Conservation (phyloP, 2,113 vertebrate species). For the Ailuropoda melanoleuca region DNA sequence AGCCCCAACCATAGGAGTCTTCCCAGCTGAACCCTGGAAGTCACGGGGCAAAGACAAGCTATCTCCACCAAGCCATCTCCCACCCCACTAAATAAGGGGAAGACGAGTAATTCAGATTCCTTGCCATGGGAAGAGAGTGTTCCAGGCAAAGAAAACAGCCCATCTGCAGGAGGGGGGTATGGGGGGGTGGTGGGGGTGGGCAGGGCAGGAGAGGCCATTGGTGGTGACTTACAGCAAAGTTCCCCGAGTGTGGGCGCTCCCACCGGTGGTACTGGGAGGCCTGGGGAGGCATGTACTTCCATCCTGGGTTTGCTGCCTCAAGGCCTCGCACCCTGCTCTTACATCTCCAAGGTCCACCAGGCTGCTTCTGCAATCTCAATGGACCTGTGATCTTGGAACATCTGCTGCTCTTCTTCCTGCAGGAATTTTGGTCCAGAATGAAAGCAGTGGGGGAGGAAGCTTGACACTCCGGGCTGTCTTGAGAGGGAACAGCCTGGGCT, state of each 20-base stretch:
- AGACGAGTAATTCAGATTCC: neutral
- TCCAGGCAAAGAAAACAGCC: neutral
- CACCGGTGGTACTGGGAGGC: neutral
- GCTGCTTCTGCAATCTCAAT: too few species aligned
- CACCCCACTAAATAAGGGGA: neutral
- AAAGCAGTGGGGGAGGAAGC: neutral
- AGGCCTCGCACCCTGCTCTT: neutral
- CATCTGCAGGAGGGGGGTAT: neutral
- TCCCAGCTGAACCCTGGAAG: neutral
- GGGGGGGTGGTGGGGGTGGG: rapidly evolving
- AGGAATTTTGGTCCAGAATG: neutral
- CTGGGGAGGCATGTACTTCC: neutral
- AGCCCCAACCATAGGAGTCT: neutral
- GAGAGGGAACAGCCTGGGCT: neutral
- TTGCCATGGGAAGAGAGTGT: neutral
- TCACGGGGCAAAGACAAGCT: neutral
- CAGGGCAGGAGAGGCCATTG: neutral
- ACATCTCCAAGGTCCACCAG: too few species aligned
- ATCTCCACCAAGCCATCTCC: neutral
- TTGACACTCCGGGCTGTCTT: neutral
- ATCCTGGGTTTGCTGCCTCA: neutral
- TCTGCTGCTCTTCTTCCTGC: neutral
- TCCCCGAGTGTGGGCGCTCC: neutral
- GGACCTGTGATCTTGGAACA: too few species aligned
- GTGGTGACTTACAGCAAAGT: neutral